Evolutionary conservation across 2,888 invertebrate species (phyloP), one percentile per base, ranked within the genome.

Genomic region (Drosophila vallismaia): DNA sequence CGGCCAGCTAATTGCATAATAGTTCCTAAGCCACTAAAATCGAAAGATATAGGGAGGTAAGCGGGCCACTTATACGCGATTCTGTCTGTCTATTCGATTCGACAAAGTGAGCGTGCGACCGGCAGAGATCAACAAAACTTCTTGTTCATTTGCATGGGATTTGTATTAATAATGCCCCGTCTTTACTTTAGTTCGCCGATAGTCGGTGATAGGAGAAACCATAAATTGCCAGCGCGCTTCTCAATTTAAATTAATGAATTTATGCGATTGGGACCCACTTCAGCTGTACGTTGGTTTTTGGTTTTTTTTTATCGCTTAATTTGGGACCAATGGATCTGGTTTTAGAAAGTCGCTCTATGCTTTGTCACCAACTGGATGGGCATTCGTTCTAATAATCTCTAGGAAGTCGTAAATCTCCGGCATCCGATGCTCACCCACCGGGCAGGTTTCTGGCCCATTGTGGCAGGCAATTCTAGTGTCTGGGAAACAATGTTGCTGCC

Each of bases 191-290:
- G 67, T 31, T 67, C 67, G 36, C 36, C 36, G 36, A 36, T 36
- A 36, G 36, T 52, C 53, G 56, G 29, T 40, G 49, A 38, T 28
- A 24, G 67, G 52, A 75, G 77, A 82, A 52, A 60, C 62, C 62
- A 69, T 66, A 69, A 71, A 83, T 68, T 71, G 55, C 58, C 71
- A 59, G 72, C 62, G 62, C 64, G 51, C 52, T 48, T 67, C 77
- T 86, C 84, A 84, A 86, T 83, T 83, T 71, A 86, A 88, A 86
- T 88, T 88, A 86, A 82, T 88, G 77, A 66, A 88, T 86, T 83
- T 70, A 81, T 70, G 81, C 70, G 75, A 54, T 50, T 53, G 53
- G 40, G 24, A 64, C 49, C 69, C 69, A 69, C 69, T 70, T 60
- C 53, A 54, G 49, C 28, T 33, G 60, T 45, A 82, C 63, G 77